These are phyloP conservation scores for Bellardia bayeri DNA, from an alignment of 2,888 invertebrate genomes.

Conservation along the genomic window DNA sequence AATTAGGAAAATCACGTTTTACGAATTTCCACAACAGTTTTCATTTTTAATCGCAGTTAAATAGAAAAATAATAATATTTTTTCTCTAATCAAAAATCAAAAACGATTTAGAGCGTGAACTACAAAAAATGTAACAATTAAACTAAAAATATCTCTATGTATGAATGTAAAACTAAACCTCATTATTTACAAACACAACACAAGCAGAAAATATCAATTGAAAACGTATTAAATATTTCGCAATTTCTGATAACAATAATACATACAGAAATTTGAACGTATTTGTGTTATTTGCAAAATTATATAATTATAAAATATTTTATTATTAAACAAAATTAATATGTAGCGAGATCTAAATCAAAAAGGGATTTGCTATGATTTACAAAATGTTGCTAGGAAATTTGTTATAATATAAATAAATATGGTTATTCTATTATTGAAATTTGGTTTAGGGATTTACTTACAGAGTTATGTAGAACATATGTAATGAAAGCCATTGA, in stretches of 20 bases:
- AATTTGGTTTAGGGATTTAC: not conserved
- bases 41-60: conserved; percentile 5
- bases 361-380: conserved; percentile 54
- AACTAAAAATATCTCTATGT: too few relatives aligned
- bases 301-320: conserved; percentile 53
- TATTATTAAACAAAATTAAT: conserved; percentile 26
- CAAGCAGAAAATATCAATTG: conserved; percentile 4
- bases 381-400: conserved; percentile 21
- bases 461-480: too few relatives aligned
- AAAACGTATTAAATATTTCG: conserved; percentile 30
- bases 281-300: not conserved
- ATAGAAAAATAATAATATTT: conserved; percentile 9
- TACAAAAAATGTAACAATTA: not conserved
- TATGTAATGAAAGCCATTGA: conserved; percentile 30
- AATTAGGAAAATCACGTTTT: conserved; percentile 59
- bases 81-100: conserved; percentile 4
- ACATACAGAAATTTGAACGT: not conserved
- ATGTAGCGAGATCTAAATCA: conserved; percentile 16
- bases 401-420: conserved; percentile 24
- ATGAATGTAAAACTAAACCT: not conserved
- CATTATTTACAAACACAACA: not conserved
- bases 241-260: not conserved
- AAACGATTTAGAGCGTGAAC: not conserved
- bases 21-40: conserved; percentile 10
- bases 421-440: conserved; percentile 21